Conservation (phyloP, 1,140 invertebrate species). For the Sminthurides bifidus region DNA sequence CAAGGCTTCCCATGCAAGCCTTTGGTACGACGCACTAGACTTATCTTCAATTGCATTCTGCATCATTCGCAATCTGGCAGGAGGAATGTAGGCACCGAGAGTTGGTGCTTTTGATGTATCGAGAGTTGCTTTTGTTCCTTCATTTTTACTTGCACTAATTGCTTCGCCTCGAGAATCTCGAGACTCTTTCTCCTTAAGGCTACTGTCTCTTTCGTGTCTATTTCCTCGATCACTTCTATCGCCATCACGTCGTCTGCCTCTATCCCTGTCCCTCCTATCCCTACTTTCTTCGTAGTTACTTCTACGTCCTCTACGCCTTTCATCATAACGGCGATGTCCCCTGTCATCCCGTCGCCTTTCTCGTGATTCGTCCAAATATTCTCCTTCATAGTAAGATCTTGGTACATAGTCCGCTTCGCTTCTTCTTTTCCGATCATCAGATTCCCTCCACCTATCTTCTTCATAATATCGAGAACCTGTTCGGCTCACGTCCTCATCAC, state of each 20-base stretch:
- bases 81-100: conserved; percentile 96
- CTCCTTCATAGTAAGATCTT: conserved; percentile 35
- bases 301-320: neutral
- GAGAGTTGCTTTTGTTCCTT: conserved; percentile 6
- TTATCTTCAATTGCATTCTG: conserved; percentile 90
- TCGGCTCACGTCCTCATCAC: too few relatives aligned
- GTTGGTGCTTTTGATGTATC: conserved; percentile 51
- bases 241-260: neutral
- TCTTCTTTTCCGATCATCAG: too few relatives aligned
- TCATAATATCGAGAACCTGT: too few relatives aligned
- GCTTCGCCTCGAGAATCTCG: conserved; percentile 29
- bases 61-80: conserved; percentile 86
- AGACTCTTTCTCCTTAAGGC: conserved; percentile 12
- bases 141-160: conserved; percentile 19
- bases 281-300: neutral
- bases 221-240: neutral
- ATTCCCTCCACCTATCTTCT: too few relatives aligned
- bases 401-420: neutral
- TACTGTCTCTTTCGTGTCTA: neutral
- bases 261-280: neutral
- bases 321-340: neutral
- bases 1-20: conserved; percentile 94
- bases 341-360: neutral
- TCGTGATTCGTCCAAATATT: neutral
- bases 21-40: conserved; percentile 78